phyloP scores from a whole-genome alignment of 2,113 vertebrate species.

The Erythrolamprus reginae region DNA sequence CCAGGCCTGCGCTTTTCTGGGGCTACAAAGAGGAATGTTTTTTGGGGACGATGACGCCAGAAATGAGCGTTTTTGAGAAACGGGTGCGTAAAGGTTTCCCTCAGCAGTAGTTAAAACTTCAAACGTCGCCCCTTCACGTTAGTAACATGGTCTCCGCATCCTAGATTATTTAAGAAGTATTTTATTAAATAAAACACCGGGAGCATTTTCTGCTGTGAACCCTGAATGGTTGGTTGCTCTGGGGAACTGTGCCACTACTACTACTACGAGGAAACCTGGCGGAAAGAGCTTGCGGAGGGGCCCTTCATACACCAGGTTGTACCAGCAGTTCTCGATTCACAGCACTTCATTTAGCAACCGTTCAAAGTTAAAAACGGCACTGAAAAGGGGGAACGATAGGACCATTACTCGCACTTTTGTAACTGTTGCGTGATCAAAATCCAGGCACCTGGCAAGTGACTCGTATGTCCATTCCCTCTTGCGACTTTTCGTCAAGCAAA shows the following conservation, averaged over 20 bases:
- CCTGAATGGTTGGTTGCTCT: not conserved
- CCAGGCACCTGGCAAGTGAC: too few species aligned
- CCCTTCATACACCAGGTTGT: not conserved
- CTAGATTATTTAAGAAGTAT: not conserved
- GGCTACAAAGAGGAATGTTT: not conserved
- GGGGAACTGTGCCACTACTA: not conserved
- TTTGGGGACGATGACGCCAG: not conserved
- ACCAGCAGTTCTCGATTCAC: too few species aligned
- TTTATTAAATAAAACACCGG: conserved; percentile 11
- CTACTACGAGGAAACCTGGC: not conserved
- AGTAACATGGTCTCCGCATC: not conserved
- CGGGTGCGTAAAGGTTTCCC: not conserved
- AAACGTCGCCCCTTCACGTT: not conserved
- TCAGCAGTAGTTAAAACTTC: not conserved
- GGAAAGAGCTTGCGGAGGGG: not conserved
- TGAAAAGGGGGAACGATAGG: too few species aligned
- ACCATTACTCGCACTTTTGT: too few species aligned
- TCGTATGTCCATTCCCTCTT: too few species aligned
- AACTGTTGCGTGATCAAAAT: too few species aligned
- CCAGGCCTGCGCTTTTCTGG: not conserved
- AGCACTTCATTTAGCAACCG: too few species aligned
- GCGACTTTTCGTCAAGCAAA: too few species aligned
- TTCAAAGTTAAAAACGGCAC: too few species aligned
- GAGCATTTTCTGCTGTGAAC: not conserved
- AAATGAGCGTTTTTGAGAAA: not conserved